Evolutionary conservation across 2,797 vertebrate genomes (phyloP).

Genomic region (Ceyx erithaca): DNA sequence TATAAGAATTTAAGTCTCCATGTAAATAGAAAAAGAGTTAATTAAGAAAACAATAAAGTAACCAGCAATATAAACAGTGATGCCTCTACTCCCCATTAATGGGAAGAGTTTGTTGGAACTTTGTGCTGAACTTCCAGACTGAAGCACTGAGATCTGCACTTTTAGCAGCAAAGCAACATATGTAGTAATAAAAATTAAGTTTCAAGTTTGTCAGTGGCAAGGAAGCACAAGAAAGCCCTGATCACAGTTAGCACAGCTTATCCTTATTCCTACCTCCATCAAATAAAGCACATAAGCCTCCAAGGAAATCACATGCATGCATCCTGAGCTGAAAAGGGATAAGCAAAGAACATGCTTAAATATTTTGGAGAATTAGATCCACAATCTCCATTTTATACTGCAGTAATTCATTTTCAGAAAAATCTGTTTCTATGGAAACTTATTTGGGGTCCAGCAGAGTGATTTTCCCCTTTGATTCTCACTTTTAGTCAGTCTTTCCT

Average conservation of each 20-base stretch:
- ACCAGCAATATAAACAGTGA: slow-evolving; percentile 47
- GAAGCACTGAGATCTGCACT: background rate
- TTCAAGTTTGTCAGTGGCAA: background rate
- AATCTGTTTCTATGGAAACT: slow-evolving; percentile 63
- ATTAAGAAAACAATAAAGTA: slow-evolving; percentile 72
- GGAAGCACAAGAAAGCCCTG: background rate
- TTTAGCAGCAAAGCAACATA: background rate
- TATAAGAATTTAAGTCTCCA: slow-evolving; percentile 70
- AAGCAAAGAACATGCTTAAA: slow-evolving; percentile 46
- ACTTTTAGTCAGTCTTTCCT: slow-evolving; percentile 20
- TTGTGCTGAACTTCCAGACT: background rate
- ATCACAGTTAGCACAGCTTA: background rate
- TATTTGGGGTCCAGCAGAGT: slow-evolving; percentile 41
- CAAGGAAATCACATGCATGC: slow-evolving; percentile 35
- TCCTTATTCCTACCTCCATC: slow-evolving; percentile 26
- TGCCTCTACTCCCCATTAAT: slow-evolving; percentile 50
- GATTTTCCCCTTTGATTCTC: slow-evolving; percentile 37
- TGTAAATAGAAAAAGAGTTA: slow-evolving; percentile 70
- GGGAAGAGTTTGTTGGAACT: slow-evolving; percentile 4
- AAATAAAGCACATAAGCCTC: slow-evolving; percentile 46
- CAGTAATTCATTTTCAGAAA: slow-evolving; percentile 3
- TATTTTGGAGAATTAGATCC: slow-evolving; percentile 52
- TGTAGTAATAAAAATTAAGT: background rate
- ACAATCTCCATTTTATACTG: slow-evolving; percentile 31
- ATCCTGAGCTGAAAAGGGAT: slow-evolving; percentile 23